phyloP scores from a whole-genome alignment of 2,888 invertebrate genomes.

The Bimastos eiseni region DNA sequence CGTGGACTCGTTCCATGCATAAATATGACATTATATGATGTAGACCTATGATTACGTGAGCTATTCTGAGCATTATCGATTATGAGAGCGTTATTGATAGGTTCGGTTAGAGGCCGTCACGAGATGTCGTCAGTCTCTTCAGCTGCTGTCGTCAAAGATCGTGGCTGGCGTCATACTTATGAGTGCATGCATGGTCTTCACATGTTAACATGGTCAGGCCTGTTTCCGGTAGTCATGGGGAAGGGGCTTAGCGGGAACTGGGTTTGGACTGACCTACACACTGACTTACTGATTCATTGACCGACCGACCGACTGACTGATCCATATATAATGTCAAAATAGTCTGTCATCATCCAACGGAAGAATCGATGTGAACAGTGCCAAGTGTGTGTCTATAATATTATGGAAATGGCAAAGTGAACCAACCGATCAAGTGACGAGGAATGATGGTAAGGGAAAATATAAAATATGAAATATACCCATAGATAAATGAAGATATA shows the following conservation, averaged over 20 bases:
- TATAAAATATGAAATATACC: background rate
- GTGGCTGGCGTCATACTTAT: background rate
- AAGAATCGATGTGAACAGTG: background rate
- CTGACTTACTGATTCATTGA: background rate
- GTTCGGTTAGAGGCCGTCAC: background rate
- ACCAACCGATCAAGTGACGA: background rate
- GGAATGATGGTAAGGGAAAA: background rate
- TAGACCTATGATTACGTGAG: background rate
- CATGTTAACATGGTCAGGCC: background rate
- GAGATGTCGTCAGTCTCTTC: background rate
- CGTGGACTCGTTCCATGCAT: too few relatives aligned
- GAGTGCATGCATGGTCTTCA: background rate
- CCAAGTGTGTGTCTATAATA: background rate
- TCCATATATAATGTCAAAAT: background rate
- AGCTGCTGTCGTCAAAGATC: too few relatives aligned
- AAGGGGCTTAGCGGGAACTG: background rate
- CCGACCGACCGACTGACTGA: background rate
- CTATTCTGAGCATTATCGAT: background rate
- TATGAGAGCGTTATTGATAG: constrained; percentile 3
- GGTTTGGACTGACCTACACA: background rate
- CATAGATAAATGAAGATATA: background rate
- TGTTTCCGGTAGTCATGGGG: background rate
- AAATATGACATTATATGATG: background rate
- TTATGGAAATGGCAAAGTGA: background rate
- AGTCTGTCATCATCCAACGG: background rate